Evolutionary conservation across 2,113 vertebrate species (phyloP).

Genomic region (Hoplias malabaricus): DNA sequence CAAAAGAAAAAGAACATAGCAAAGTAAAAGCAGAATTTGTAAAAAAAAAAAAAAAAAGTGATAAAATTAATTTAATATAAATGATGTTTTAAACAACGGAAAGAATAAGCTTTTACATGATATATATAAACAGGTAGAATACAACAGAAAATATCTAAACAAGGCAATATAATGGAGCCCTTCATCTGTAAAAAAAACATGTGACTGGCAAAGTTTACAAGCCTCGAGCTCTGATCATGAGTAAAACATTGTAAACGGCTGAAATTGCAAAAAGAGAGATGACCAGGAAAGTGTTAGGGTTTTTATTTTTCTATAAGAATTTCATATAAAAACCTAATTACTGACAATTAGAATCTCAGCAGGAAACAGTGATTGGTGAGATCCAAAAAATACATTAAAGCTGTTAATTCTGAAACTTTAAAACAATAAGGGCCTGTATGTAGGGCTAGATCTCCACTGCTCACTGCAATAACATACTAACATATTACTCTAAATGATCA

Average conservation of each 20-base stretch:
- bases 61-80: background rate
- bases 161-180: background rate
- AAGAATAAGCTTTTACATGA: background rate
- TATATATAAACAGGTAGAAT: background rate
- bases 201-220: slow-evolving; percentile 1
- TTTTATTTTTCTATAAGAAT: too few relatives aligned
- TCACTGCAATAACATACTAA: too few relatives aligned
- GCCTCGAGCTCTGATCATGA: background rate
- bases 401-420: too few relatives aligned
- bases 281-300: too few relatives aligned
- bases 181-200: slow-evolving; percentile 5
- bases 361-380: background rate
- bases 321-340: too few relatives aligned
- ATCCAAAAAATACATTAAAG: too few relatives aligned
- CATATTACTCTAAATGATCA: too few relatives aligned
- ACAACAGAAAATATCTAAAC: background rate
- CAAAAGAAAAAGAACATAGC: slow-evolving; percentile 3
- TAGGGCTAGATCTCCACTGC: too few relatives aligned
- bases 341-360: too few relatives aligned
- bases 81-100: background rate
- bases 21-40: slow-evolving; percentile 20
- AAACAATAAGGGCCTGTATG: too few relatives aligned
- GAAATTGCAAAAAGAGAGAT: background rate
- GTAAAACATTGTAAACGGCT: background rate
- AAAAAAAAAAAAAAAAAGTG: background rate